phyloP scores from a whole-genome alignment of 2,888 invertebrate species.

The Petrolisthes cinctipes region DNA sequence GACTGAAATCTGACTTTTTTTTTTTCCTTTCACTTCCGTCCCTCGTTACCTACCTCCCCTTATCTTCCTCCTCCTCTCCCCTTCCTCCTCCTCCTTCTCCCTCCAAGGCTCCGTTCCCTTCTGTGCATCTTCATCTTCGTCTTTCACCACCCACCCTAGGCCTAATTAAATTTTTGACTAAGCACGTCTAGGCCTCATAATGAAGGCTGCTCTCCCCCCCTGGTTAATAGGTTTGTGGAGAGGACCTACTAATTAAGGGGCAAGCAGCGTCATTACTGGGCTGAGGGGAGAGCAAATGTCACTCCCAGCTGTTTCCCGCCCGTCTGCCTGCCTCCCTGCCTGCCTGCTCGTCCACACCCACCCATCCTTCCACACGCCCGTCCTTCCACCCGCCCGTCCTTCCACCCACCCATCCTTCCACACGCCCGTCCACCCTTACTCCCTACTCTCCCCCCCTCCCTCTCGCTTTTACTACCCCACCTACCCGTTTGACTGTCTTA shows the following conservation, averaged over 20 bases:
- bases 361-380: neutral
- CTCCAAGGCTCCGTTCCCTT: neutral
- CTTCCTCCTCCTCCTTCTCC: neutral
- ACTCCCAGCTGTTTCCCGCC: conserved; percentile 29
- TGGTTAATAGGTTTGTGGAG: conserved; percentile 44
- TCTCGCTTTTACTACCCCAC: neutral
- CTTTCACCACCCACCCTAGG: conserved; percentile 48
- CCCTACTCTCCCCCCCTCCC: neutral
- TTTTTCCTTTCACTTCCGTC: neutral
- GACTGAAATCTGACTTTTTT: conserved; percentile 16
- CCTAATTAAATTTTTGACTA: conserved; percentile 59
- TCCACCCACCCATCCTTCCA: too few relatives aligned
- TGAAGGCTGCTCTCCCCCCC: conserved; percentile 36
- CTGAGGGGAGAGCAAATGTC: conserved; percentile 26
- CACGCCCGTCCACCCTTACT: too few relatives aligned
- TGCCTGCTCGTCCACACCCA: neutral
- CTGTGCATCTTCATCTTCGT: conserved; percentile 35
- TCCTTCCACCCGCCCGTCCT: neutral
- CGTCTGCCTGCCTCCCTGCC: neutral
- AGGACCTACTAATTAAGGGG: conserved; percentile 37
- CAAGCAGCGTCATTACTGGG: conserved; percentile 30
- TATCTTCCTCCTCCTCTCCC: neutral
- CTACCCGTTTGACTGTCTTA: neutral
- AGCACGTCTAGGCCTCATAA: conserved; percentile 46
- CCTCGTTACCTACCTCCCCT: conserved; percentile 18